Percentiles rank a stretch among this genome's conserved stretches.
Evolutionary conservation across 2,888 invertebrate genomes (phyloP).

Genomic region (Ophion costatus): DNA sequence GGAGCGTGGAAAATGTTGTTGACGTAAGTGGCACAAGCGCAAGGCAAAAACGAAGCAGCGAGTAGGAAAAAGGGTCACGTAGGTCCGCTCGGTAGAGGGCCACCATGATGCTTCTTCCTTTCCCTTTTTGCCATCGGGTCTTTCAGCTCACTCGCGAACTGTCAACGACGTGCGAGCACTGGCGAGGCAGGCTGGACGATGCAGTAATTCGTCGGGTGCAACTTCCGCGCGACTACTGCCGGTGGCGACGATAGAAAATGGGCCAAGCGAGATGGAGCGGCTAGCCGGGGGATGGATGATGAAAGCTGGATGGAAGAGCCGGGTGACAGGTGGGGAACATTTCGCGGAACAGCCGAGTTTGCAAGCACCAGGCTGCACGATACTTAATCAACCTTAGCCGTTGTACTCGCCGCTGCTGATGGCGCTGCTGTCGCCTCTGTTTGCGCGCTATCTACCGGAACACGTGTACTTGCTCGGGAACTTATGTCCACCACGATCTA

Average conservation of each 20-base stretch:
- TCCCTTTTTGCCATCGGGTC: slow-evolving; percentile 13
- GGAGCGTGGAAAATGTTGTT: not conserved
- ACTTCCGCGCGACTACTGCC: slow-evolving; percentile 3
- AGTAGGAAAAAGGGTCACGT: not conserved
- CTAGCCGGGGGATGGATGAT: not conserved
- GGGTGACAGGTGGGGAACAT: slow-evolving; percentile 81
- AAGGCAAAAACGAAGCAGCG: not conserved
- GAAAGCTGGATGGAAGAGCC: slow-evolving; percentile 72
- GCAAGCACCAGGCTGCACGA: slow-evolving; percentile 72
- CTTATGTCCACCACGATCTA: slow-evolving; percentile 48
- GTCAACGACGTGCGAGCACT: slow-evolving; percentile 13
- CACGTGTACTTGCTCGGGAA: not conserved
- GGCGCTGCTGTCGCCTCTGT: slow-evolving; percentile 7
- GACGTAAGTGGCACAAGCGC: not conserved
- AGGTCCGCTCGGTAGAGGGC: not conserved
- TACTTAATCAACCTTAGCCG: slow-evolving; percentile 80
- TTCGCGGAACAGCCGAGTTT: slow-evolving; percentile 74
- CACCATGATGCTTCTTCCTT: slow-evolving; percentile 11
- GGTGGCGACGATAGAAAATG: slow-evolving; percentile 36
- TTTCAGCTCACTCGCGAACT: slow-evolving; percentile 28
- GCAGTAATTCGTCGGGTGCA: slow-evolving; percentile 21
- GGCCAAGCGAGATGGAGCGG: slow-evolving; percentile 24
- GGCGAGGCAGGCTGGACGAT: slow-evolving; percentile 5
- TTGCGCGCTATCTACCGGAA: not conserved
- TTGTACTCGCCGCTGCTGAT: slow-evolving; percentile 5